Conservation (phyloP, 2,113 vertebrate species). For the Halichoerus grypus region DNA sequence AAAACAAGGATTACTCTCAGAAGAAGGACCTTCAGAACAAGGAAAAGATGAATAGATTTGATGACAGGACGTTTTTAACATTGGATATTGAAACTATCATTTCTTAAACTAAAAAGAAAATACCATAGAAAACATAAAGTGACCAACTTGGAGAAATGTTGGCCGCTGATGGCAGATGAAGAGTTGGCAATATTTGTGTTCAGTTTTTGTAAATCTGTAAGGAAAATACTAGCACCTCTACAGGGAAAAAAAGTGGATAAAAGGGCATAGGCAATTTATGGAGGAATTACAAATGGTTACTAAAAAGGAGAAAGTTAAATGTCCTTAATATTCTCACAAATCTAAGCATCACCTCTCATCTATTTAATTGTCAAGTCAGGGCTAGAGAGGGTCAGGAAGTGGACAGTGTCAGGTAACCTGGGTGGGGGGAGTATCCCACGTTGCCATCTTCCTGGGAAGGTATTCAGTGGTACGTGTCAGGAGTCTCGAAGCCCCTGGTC, state of each 20-base stretch:
- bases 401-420: not conserved
- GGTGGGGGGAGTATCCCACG: not conserved
- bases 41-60: not conserved
- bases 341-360: not conserved
- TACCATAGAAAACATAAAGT: not conserved
- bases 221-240: not conserved
- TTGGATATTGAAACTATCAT: not conserved
- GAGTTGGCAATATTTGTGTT: not conserved
- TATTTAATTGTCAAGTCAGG: not conserved
- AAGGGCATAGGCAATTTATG: not conserved
- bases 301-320: not conserved
- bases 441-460: not conserved
- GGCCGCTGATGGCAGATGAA: not conserved
- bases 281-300: not conserved
- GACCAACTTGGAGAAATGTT: not conserved
- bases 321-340: not conserved
- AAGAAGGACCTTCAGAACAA: not conserved
- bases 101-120: slow-evolving; percentile 22
- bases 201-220: not conserved
- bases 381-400: not conserved
- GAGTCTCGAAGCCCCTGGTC: not conserved
- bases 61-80: not conserved
- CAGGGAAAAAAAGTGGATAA: not conserved
- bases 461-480: not conserved
- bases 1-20: not conserved